phyloP scores from a whole-genome alignment of 2,113 vertebrate species.

The Gymnocephalus cernua region DNA sequence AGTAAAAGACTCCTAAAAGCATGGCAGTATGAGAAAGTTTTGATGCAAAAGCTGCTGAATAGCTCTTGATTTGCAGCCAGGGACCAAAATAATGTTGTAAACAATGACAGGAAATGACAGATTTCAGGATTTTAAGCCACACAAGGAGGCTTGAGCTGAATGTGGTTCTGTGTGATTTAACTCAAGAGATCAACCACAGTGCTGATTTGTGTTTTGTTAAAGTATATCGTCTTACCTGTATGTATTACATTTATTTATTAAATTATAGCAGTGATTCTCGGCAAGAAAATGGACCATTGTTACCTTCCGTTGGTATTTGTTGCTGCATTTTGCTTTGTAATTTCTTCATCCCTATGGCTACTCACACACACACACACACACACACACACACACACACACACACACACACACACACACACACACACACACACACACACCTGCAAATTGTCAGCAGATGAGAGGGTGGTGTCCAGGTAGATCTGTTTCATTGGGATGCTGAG shows the following conservation, averaged over 20 bases:
- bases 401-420: slow-evolving; percentile 19
- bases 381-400: slow-evolving; percentile 8
- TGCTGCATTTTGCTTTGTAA: slow-evolving; percentile 20
- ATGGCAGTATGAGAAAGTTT: slow-evolving; percentile 49
- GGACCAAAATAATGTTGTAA: slow-evolving; percentile 64
- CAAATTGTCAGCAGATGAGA: slow-evolving; percentile 36
- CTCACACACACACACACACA: slow-evolving; percentile 10
- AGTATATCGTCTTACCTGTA: slow-evolving; percentile 7
- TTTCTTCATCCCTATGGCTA: background rate
- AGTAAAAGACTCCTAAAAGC: slow-evolving; percentile 49
- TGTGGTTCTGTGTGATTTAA: slow-evolving; percentile 49
- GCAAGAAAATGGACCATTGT: slow-evolving; percentile 37
- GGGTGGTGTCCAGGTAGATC: slow-evolving; percentile 32
- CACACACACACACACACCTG: slow-evolving; percentile 13
- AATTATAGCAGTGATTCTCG: slow-evolving; percentile 26
- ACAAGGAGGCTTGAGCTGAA: slow-evolving; percentile 43
- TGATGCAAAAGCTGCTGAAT: slow-evolving; percentile 59
- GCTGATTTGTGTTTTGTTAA: slow-evolving; percentile 34
- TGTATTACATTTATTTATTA: slow-evolving; percentile 41
- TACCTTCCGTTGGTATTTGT: slow-evolving; percentile 12
- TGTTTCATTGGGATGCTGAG: slow-evolving; percentile 15
- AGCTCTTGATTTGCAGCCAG: slow-evolving; percentile 65
- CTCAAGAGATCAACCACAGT: slow-evolving; percentile 17
- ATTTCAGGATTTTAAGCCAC: slow-evolving; percentile 59
- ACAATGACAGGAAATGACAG: slow-evolving; percentile 69